Evolutionary conservation across 2,113 vertebrate genomes (phyloP), one percentile per base, ranked within the genome.

Genomic region (Hymenochirus boettgeri): DNA sequence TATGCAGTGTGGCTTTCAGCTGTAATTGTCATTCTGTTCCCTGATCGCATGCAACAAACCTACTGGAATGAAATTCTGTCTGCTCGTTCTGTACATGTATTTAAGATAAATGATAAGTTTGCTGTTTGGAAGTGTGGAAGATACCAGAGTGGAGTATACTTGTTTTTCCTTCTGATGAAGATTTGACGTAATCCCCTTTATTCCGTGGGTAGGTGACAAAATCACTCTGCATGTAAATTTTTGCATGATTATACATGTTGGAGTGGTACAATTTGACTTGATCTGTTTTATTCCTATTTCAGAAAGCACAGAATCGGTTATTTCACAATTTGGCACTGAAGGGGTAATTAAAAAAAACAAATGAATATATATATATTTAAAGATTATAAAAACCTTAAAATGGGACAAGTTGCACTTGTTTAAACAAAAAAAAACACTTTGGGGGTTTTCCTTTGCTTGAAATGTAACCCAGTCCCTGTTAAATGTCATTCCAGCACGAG

Each of bases 51-150:
- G 57, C 42, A 6, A 21, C 3, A 15, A 47, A 26, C 31, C 55
- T 35, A 5, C 21, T 59, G 55, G 39, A 50, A 39, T 29, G 9
- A 22, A 37, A 12, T 35, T 35, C 19, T 52, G 56, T 67, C 31
- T 59, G 65, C 48, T 69, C 13, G 42, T 42, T 26, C 56, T 69
- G 56, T 69, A 60, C 31, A 31, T 42, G 47, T 66, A 56, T 84
- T 85, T 77, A 86, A 85, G 78, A 84, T 72, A 89, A 87, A 79
- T 82, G 83, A 82, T 84, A 88, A 78, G 82, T 85, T 55, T 86
- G 76, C 84, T 81, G 71, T 88, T 86, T 87, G 85, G 84, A 89
- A 88, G 86, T 89, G 80, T 82, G 84, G 87, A 88, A 90, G 87
- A 88, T 85, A 83, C 86, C 85, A 86, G 85, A 89, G 84, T 83